Evolutionary conservation across 2,797 vertebrate genomes (phyloP).

Genomic region (Amblyraja radiata): DNA sequence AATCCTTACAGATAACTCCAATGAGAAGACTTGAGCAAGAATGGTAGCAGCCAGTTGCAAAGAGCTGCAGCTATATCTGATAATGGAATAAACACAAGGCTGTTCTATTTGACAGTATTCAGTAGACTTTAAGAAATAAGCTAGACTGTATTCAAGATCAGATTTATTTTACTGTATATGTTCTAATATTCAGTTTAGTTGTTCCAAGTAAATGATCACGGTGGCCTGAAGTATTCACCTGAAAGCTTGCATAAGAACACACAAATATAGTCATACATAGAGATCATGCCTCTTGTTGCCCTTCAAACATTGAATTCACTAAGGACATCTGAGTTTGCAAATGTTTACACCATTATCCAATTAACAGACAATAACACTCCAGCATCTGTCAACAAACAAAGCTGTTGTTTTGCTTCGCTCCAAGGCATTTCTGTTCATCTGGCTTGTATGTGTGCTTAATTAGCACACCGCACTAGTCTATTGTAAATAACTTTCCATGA

Average conservation of each 20-base stretch:
- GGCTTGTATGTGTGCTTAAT: constrained; percentile 74
- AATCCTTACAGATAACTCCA: constrained; percentile 41
- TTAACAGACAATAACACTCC: constrained; percentile 93
- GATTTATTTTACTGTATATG: background rate
- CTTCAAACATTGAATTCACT: constrained; percentile 32
- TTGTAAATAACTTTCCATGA: constrained; percentile 31
- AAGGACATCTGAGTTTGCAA: constrained; percentile 85
- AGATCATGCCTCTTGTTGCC: constrained; percentile 35
- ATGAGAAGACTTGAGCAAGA: constrained; percentile 39
- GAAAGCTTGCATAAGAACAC: background rate
- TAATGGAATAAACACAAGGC: constrained; percentile 39
- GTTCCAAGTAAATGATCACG: background rate
- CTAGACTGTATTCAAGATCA: constrained; percentile 41
- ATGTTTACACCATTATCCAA: constrained; percentile 99
- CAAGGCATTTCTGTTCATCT: constrained; percentile 65
- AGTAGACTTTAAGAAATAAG: constrained; percentile 45
- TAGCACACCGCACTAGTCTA: constrained; percentile 58
- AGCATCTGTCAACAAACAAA: constrained; percentile 99
- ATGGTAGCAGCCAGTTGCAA: constrained; percentile 37
- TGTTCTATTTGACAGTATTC: constrained; percentile 43
- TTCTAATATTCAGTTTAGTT: background rate
- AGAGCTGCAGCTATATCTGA: constrained; percentile 36
- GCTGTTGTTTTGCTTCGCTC: constrained; percentile 78
- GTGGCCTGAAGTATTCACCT: constrained; percentile 22
- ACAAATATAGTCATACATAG: background rate